phyloP scores from a whole-genome alignment of 2,113 vertebrate species.

The Xenus cinereus region DNA sequence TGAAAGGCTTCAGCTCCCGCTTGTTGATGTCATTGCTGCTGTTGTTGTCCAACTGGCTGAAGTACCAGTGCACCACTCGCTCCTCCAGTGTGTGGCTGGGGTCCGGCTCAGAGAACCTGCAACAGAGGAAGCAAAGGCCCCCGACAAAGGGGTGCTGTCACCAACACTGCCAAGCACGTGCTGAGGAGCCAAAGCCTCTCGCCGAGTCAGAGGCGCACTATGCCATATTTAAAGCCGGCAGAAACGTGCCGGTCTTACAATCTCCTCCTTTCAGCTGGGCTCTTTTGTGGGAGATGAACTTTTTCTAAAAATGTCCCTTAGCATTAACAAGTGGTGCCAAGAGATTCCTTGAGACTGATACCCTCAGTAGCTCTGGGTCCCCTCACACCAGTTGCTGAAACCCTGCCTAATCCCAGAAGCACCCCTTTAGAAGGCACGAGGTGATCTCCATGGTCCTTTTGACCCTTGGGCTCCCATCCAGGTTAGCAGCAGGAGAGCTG shows the following conservation, averaged over 20 bases:
- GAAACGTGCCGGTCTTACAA: not conserved
- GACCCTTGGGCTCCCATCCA: not conserved
- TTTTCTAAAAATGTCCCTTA: not conserved
- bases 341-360: not conserved
- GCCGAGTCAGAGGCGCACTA: rapidly evolving
- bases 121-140: constrained; percentile 17
- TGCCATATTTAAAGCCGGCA: not conserved
- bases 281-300: not conserved
- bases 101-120: constrained; percentile 94
- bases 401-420: not conserved
- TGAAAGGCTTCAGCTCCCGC: constrained; percentile 95
- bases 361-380: not conserved
- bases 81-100: constrained; percentile 96
- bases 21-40: constrained; percentile 93
- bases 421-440: not conserved
- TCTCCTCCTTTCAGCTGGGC: not conserved
- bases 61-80: constrained; percentile 97
- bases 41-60: constrained; percentile 94
- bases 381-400: not conserved
- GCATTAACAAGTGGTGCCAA: not conserved
- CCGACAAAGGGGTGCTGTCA: not conserved
- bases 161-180: not conserved
- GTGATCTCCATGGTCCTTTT: not conserved
- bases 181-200: not conserved
- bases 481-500: not conserved